A percentile compares a stretch with the other conserved stretches of the same genome.
Conservation (phyloP, 2,113 vertebrate species). For the Pagrus major region DNA sequence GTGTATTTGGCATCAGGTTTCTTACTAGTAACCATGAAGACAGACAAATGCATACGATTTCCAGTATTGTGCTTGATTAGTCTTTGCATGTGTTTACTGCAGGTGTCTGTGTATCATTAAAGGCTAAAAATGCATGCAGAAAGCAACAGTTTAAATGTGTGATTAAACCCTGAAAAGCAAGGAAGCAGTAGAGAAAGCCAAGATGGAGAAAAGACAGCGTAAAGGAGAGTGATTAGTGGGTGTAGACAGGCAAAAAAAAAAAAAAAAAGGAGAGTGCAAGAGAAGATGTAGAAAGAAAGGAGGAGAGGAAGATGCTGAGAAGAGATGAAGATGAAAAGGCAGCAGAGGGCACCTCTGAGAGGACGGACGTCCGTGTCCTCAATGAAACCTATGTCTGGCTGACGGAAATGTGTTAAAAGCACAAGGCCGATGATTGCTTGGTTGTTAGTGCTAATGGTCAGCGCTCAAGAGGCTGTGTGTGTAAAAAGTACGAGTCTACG, state of each 20-base stretch:
- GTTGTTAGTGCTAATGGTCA: conserved; percentile 61
- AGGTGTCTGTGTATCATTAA: not conserved
- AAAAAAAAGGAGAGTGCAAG: not conserved
- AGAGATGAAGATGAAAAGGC: conserved; percentile 5
- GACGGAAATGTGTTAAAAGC: conserved; percentile 45
- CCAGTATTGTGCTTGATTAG: not conserved
- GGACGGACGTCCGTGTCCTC: not conserved
- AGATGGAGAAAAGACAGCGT: not conserved
- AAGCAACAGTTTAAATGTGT: not conserved
- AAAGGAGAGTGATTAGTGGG: not conserved
- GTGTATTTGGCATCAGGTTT: not conserved
- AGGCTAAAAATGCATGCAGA: not conserved
- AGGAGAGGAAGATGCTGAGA: not conserved
- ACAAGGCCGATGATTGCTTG: conserved; percentile 34
- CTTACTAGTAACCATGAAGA: not conserved
- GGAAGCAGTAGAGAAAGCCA: not conserved
- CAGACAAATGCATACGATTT: not conserved
- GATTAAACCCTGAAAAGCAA: not conserved
- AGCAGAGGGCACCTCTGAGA: not conserved
- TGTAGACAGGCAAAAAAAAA: not conserved
- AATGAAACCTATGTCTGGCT: conserved; percentile 16
- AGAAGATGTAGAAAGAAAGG: not conserved
- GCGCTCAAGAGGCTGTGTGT: conserved; percentile 42
- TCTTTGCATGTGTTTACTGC: not conserved
- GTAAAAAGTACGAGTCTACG: conserved; percentile 42